Conservation (phyloP, 2,888 invertebrate genomes). For the Villa cingulata region DNA sequence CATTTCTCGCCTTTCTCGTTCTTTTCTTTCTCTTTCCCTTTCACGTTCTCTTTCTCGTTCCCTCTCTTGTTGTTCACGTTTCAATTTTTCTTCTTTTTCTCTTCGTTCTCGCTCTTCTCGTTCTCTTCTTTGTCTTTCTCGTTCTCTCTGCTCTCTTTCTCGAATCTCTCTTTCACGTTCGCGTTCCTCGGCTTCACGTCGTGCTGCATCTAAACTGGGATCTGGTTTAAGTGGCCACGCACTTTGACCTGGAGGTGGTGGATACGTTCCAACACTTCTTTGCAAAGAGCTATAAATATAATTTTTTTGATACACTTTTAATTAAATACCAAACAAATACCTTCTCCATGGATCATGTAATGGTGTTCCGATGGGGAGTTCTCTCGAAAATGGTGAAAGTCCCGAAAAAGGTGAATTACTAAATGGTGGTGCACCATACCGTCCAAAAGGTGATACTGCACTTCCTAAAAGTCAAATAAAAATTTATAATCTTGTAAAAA, state of each 20-base stretch:
- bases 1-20: conserved; percentile 44
- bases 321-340: conserved; percentile 26
- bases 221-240: conserved; percentile 56
- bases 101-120: conserved; percentile 36
- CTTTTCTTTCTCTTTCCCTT: conserved; percentile 41
- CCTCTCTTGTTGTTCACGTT: conserved; percentile 42
- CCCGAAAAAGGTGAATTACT: conserved; percentile 53
- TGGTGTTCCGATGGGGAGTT: conserved; percentile 42
- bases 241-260: conserved; percentile 41
- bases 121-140: conserved; percentile 34
- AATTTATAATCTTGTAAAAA: conserved; percentile 2
- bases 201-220: conserved; percentile 43
- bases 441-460: conserved; percentile 66
- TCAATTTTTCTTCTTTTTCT: conserved; percentile 40
- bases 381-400: conserved; percentile 53
- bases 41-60: conserved; percentile 46
- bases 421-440: conserved; percentile 57
- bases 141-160: conserved; percentile 35
- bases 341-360: conserved; percentile 57
- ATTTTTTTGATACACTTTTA: background rate
- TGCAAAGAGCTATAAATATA: conserved; percentile 36
- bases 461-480: conserved; percentile 37
- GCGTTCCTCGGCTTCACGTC: conserved; percentile 45
- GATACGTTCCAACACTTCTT: conserved; percentile 45
- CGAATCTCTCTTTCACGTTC: conserved; percentile 34